Evolutionary conservation across 1,140 invertebrate genomes (phyloP), one percentile per base, ranked within the genome.

Genomic region (Rhynchophorus ferrugineus): DNA sequence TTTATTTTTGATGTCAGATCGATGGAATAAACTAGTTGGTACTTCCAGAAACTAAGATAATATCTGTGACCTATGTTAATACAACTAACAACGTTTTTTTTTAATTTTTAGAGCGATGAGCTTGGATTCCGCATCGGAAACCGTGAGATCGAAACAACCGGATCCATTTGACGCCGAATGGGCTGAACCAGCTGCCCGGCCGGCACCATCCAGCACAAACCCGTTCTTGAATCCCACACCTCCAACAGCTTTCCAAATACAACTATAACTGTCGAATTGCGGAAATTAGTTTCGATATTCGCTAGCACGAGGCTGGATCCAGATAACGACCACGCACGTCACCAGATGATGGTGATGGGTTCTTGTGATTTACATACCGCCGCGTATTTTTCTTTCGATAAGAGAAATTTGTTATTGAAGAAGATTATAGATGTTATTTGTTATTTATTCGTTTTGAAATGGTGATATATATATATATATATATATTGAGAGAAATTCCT

Each of bases 161-260:
- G 89, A 93, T 73, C 89, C 89, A 0, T 91, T 91, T 64, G 87
- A 91, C 68, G 87, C 87, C 3, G 89, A 90, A 62, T 91, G 89
- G 89, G 87, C 83, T 1, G 82, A 83, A 17, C 43, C 69, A 56
- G 47, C 62, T 33, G 59, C 64, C 39, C 47, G 61, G 58, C 61
- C 62, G 58, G 19, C 19, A 14, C 17, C 61, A 17, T 67, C 68
- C 51, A 72, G 66, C 56, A 76, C 75, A 45, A 76, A 76, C 69
- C 75, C 75, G 19, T 76, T 76, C 58, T 68, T 76, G 71, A 69
- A 47, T 71, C 69, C 69, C 61, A 66, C 75, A 36, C 76, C 75
- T 37, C 77, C 77, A 14, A 78, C 79, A 63, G 71, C 79, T 52
- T 82, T 81, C 62, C 79, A 81, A 66, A 79, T 82, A 67, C 79